Conservation (phyloP, 2,888 invertebrate genomes). For the Nipponacmea schrenckii region DNA sequence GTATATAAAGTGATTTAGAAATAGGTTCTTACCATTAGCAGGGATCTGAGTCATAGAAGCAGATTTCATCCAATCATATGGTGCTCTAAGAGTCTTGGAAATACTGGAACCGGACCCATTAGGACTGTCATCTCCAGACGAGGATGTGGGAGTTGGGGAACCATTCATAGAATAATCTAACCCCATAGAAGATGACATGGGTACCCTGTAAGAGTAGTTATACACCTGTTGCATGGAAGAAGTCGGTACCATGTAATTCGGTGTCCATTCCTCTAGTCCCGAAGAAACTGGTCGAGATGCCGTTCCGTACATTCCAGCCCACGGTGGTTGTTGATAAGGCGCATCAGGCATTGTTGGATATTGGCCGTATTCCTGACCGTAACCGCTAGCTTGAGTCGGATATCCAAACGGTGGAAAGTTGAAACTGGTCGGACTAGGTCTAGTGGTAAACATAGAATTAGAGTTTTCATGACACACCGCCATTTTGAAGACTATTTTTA, state of each 20-base stretch:
- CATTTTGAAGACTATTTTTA: neutral
- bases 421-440: constrained; percentile 15
- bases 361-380: constrained; percentile 19
- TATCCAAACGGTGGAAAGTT: constrained; percentile 11
- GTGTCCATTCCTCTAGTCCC: constrained; percentile 49
- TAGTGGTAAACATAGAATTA: constrained; percentile 10
- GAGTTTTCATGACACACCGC: constrained; percentile 19
- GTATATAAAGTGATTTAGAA: too few relatives aligned
- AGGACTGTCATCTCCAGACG: constrained; percentile 24
- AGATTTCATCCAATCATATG: constrained; percentile 64
- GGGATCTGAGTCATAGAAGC: constrained; percentile 44
- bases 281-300: constrained; percentile 26
- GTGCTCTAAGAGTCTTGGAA: constrained; percentile 48
- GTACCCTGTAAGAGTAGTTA: constrained; percentile 30
- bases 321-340: constrained; percentile 13
- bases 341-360: neutral
- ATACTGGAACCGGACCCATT: constrained; percentile 41
- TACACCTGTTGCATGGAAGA: constrained; percentile 24
- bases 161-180: constrained; percentile 4
- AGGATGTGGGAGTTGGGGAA: constrained; percentile 1
- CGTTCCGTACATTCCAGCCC: constrained; percentile 35
- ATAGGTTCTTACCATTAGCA: constrained; percentile 42
- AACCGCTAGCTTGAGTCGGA: constrained; percentile 5
- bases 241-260: constrained; percentile 29
- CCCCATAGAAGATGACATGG: neutral